phyloP scores from a whole-genome alignment of 2,113 vertebrate species.

The Alces alces region DNA sequence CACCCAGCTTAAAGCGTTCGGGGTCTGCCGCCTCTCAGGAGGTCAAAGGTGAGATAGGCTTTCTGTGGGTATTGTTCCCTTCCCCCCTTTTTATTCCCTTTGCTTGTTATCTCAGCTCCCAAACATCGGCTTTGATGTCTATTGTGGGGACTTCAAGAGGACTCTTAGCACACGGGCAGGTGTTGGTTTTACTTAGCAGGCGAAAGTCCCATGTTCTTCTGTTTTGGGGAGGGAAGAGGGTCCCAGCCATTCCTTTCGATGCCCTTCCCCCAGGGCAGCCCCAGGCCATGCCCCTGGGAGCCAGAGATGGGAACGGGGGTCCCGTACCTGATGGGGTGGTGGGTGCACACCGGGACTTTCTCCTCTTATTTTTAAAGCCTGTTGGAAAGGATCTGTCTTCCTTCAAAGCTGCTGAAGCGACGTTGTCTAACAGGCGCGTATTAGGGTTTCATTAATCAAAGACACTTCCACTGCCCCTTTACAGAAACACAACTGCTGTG shows the following conservation, averaged over 20 bases:
- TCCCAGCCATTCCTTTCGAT: not conserved
- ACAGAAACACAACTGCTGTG: slow-evolving; percentile 91
- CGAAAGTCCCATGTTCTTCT: slow-evolving; percentile 41
- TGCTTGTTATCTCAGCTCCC: slow-evolving; percentile 58
- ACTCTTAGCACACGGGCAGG: slow-evolving; percentile 59
- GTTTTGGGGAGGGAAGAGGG: not conserved
- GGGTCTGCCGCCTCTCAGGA: slow-evolving; percentile 23
- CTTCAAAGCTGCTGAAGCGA: slow-evolving; percentile 80
- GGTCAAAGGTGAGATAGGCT: slow-evolving; percentile 68
- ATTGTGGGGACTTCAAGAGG: slow-evolving; percentile 68
- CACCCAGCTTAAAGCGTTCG: not conserved
- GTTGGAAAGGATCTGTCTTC: slow-evolving; percentile 65
- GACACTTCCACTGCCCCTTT: slow-evolving; percentile 95
- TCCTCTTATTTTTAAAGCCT: not conserved
- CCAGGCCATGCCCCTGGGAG: not conserved
- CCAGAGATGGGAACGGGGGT: not conserved
- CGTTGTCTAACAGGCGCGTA: slow-evolving; percentile 83
- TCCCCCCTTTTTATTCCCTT: not conserved
- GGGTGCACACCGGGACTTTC: not conserved
- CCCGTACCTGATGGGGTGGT: not conserved
- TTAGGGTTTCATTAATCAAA: slow-evolving; percentile 95
- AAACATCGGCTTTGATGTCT: slow-evolving; percentile 68
- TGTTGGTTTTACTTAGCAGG: slow-evolving; percentile 67
- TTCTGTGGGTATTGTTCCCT: slow-evolving; percentile 47
- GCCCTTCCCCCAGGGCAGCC: not conserved